Base-by-base conservation (phyloP, 2,797 vertebrate species). In the Loris lydekkerianus region DNA sequence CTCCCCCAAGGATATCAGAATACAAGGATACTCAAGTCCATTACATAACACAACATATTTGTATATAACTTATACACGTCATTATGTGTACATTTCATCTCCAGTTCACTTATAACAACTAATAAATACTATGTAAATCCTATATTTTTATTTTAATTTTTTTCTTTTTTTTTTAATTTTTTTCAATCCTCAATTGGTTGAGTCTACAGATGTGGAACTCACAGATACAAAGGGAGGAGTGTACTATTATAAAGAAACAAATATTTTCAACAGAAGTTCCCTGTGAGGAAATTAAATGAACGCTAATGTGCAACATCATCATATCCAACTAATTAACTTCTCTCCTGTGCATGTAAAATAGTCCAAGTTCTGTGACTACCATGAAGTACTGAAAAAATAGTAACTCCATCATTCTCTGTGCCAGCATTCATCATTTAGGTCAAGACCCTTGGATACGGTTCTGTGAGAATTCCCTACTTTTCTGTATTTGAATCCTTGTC, bases 401-500 rank as follows among this genome's bases (percentile, higher is more conserved):
- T 56, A 53, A 69, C 20, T 29, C 21, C 43, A 70, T 78, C 34
- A 56, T 91, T 81, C 93, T 89, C 10, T 94, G 15, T 76, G n/a
- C 77, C 83, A 61, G 37, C 21, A 17, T 90, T 93, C 11, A 25
- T 78, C 61, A 17, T 31, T 96, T 37, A 37, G 9, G 53, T 67
- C 21, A 84, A 27, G 37, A 72, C 49, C 5, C 37, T 72, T 61
- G 73, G 31, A 34, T 58, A 87, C 29, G 5, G 75, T 94, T 96
- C 29, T 65, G 6, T 31, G 61, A 25, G 10, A 72, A 60, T 69
- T 60, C 34, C 76, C 4, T 7, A 10, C 8, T 40, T 60, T 84
- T 95, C 37, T 85, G 4, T 31, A 25, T 96, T 86, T 29, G 11
- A 86, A 84, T 92, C 92, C 85, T 81, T 87, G 14, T 80, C 9